phyloP scores from a whole-genome alignment of 2,888 invertebrate genomes.

The Nomada fabriciana region DNA sequence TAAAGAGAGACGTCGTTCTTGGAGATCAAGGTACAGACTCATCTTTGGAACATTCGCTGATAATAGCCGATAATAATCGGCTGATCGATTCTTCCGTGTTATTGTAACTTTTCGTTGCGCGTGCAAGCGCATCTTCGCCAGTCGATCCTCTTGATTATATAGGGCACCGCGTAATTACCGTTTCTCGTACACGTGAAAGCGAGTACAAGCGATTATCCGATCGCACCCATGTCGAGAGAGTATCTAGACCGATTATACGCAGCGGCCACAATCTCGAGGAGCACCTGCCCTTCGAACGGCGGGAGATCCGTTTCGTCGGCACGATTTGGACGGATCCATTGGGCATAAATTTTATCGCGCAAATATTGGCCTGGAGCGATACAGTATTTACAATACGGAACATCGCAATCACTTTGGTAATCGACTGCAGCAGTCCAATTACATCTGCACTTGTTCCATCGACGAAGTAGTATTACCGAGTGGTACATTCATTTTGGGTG shows the following conservation, averaged over 20 bases:
- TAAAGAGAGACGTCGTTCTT: not conserved
- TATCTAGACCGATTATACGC: constrained; percentile 60
- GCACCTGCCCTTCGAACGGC: constrained; percentile 57
- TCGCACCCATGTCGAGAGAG: constrained; percentile 56
- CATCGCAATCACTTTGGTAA: not conserved
- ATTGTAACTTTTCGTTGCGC: constrained; percentile 35
- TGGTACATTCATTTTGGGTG: not conserved
- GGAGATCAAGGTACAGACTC: constrained; percentile 5
- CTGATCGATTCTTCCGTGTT: constrained; percentile 47
- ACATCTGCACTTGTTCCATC: not conserved
- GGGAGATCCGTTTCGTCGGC: not conserved
- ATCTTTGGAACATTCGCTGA: constrained; percentile 20
- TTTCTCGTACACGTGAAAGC: constrained; percentile 56
- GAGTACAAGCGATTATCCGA: constrained; percentile 58
- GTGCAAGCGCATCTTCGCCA: not conserved
- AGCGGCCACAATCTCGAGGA: constrained; percentile 60
- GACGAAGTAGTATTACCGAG: not conserved
- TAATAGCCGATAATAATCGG: constrained; percentile 42
- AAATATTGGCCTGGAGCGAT: constrained; percentile 6
- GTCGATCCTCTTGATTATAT: constrained; percentile 50
- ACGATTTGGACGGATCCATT: not conserved
- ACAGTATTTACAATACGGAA: not conserved
- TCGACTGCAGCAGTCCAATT: not conserved
- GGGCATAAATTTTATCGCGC: not conserved
- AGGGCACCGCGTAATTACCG: constrained; percentile 56